Conservation (phyloP, 2,888 invertebrate species). For the Neoitamus cyanurus region DNA sequence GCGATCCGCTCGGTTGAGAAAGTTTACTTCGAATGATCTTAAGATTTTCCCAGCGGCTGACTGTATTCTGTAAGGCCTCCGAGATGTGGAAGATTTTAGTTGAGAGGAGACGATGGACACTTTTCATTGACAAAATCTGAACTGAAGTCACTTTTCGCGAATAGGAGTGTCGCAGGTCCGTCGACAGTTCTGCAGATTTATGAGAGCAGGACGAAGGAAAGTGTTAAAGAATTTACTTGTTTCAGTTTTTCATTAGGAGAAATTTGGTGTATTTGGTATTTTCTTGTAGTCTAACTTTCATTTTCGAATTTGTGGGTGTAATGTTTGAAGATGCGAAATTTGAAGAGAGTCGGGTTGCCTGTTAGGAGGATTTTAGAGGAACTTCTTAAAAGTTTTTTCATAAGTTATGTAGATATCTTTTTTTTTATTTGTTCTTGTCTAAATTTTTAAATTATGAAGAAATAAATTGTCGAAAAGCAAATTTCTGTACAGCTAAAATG, state of each 20-base stretch:
- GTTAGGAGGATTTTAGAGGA: background rate
- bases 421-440: too few relatives aligned
- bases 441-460: too few relatives aligned
- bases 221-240: background rate
- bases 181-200: background rate
- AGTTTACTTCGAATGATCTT: conserved; percentile 34
- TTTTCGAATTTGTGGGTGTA: background rate
- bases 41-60: conserved; percentile 22
- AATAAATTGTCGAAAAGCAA: too few relatives aligned
- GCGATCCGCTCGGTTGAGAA: conserved; percentile 31
- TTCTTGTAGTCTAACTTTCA: background rate
- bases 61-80: background rate
- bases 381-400: background rate
- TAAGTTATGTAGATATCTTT: too few relatives aligned
- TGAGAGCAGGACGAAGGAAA: background rate
- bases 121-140: conserved; percentile 50
- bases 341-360: background rate
- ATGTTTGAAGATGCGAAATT: background rate
- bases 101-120: conserved; percentile 41
- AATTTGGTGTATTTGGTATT: background rate
- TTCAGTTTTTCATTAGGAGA: background rate
- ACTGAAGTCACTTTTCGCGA: conserved; percentile 37
- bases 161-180: background rate
- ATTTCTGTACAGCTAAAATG: too few relatives aligned
- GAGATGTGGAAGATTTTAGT: background rate